Evolutionary conservation across 1,140 invertebrate genomes (phyloP), one percentile per base, ranked within the genome.

Genomic region (Drosophila subpulchrella): DNA sequence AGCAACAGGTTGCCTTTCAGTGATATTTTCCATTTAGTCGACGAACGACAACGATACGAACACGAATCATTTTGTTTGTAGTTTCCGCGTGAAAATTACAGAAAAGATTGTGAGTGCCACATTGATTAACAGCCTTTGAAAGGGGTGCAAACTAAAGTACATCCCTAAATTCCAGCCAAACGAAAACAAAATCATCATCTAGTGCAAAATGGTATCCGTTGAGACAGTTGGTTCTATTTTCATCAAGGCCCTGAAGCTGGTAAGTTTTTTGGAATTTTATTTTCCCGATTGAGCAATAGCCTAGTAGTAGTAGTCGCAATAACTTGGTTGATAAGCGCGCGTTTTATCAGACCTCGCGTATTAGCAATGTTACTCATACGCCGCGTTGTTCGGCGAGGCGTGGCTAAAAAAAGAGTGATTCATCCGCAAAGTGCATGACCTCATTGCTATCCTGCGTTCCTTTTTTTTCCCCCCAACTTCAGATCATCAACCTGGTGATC

Each of bases 401-500:
- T 55, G 60, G 65, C 61, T 34, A 39, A 48, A 46, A 44, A 53
- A 10, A 34, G 32, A 34, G 47, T 68, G 65, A 68, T 66, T 68
- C 65, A 68, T 15, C 38, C 24, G 15, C 15, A 34, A 38, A 55
- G 17, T 17, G 38, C 20, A n/a, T 75, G 73, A 75, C 41, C 73
- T 65, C 72, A 75, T 65, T 75, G 38, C 30, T 27, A 24, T 32
- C 34, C 48, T 51, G 20, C 13, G 12, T 76, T 50, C 44, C 38
- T 42, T 20, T 54, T 67, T n/a, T 20, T 20, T 20, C 20, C 20
- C 20, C 20, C 20, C 0, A 20, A 20, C 20, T 20, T 20, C 55
- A 89, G 97, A 93, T 97, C 11, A 78, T 97, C 46, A 97, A 97
- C 91, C 93, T 97, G 55, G 95, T 97, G 12, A 95, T 97, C 58